phyloP scores from a whole-genome alignment of 2,888 invertebrate genomes.

The Baccha elongata region DNA sequence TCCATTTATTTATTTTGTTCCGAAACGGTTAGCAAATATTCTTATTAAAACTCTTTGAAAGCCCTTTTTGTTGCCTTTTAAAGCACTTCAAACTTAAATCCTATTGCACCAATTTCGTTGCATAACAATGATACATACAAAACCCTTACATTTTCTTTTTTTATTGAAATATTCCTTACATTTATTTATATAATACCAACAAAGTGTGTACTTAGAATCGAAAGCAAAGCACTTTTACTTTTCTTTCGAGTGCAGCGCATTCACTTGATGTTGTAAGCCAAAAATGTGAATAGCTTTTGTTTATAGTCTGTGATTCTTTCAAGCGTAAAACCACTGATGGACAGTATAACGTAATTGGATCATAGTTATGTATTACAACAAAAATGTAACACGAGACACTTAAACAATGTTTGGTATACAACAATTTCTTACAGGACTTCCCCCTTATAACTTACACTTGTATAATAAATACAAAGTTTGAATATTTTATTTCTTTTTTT shows the following conservation, averaged over 20 bases:
- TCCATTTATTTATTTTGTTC: too few species aligned
- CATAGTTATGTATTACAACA: constrained; percentile 19
- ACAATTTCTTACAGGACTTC: not conserved
- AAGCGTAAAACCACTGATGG: constrained; percentile 51
- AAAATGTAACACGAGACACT: constrained; percentile 18
- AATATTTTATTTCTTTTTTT: constrained; percentile 28
- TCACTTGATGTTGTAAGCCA: constrained; percentile 57
- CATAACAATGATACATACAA: not conserved
- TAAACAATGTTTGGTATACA: constrained; percentile 17
- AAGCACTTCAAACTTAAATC: not conserved
- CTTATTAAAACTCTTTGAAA: not conserved
- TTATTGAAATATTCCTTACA: constrained; percentile 25
- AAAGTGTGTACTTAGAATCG: constrained; percentile 57
- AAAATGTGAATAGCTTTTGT: constrained; percentile 1
- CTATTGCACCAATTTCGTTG: not conserved
- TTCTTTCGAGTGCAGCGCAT: constrained; percentile 39
- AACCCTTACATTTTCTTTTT: not conserved
- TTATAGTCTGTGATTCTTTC: constrained; percentile 36
- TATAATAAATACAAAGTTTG: not conserved
- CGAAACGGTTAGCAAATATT: too few species aligned
- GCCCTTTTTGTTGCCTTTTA: not conserved
- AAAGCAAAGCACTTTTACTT: constrained; percentile 65
- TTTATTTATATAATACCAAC: constrained; percentile 20
- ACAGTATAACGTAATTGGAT: constrained; percentile 56
- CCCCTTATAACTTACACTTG: not conserved